phyloP scores from a whole-genome alignment of 2,797 vertebrate species.

The Distichodus sexfasciatus region DNA sequence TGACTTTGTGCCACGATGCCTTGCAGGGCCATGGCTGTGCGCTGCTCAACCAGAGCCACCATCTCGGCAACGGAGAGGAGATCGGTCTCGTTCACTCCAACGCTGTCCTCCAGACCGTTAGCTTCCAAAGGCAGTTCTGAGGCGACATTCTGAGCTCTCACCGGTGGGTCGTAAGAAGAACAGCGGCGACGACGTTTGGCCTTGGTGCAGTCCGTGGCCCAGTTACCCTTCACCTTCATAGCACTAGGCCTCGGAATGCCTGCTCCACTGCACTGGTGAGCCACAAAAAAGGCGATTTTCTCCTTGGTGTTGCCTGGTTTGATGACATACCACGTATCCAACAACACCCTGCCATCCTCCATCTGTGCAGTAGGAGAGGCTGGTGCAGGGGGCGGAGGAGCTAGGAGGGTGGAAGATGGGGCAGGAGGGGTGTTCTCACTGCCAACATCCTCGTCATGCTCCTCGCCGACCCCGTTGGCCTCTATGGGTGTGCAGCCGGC shows the following conservation, averaged over 20 bases:
- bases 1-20: conserved; percentile 71
- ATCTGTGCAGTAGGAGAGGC: conserved; percentile 68
- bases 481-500: conserved; percentile 59
- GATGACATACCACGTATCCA: conserved; percentile 98
- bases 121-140: conserved; percentile 39
- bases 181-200: conserved; percentile 89
- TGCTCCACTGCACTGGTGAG: conserved; percentile 87
- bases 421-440: conserved; percentile 78
- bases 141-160: conserved; percentile 61
- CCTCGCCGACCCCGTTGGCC: conserved; percentile 48
- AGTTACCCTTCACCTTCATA: conserved; percentile 94
- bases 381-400: conserved; percentile 50
- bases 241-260: conserved; percentile 78
- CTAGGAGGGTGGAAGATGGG: conserved; percentile 52
- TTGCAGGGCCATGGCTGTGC: conserved; percentile 83
- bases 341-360: conserved; percentile 87
- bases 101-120: conserved; percentile 25
- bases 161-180: conserved; percentile 84
- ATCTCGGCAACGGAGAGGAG: conserved; percentile 92
- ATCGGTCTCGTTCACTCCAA: conserved; percentile 73
- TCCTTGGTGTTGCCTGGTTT: conserved; percentile 98
- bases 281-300: conserved; percentile 96
- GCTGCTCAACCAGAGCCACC: conserved; percentile 92
- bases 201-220: conserved; percentile 90
- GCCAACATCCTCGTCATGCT: conserved; percentile 65